Evolutionary conservation across 2,113 vertebrate species (phyloP), one percentile per base, ranked within the genome.

Genomic region (human (Homo sapiens)): DNA sequence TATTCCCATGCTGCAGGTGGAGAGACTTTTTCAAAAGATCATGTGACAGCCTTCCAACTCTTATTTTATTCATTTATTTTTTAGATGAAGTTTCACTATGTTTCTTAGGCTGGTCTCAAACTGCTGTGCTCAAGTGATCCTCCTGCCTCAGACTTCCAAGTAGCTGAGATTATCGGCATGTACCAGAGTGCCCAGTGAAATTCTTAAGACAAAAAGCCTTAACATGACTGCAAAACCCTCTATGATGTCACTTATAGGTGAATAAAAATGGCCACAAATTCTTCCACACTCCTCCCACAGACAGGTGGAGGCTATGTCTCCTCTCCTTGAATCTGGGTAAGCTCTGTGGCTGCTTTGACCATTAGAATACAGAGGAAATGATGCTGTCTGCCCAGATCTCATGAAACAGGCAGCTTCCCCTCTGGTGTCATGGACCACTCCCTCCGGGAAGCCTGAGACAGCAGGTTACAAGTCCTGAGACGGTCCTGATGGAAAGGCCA

Each of bases 171-270:
- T 64, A 64, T 30, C 30, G 25, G 61, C 61, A 64, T 64, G 27
- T 64, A 64, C 61, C 61, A 64, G 25, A 64, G 61, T 64, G 61
- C 27, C 27, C 61, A 64, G 61, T 64, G 61, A 73, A 73, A 70
- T 82, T 95, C 57, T 84, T 89, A 14, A 94, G 68, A 78, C 78
- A 82, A 91, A 72, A 93, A 91, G 16, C 38, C 8, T 80, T 75
- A 78, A 35, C 22, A 59, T 43, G n/a, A 48, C 43, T 84, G 76
- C 22, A 76, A 55, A 96, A 25, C 20, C 38, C 68, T 93, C 83
- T 23, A 57, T 83, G 86, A 89, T 45, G 35, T 80, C 70, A 79
- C n/a, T 7, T 9, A 35, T 9, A 55, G 30, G 17, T 79, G 52
- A 88, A 84, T 59, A 55, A 83, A 93, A 82, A 90, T 70, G 82